Conservation (phyloP, 2,113 vertebrate species). For the Gallinago paraguaiae region DNA sequence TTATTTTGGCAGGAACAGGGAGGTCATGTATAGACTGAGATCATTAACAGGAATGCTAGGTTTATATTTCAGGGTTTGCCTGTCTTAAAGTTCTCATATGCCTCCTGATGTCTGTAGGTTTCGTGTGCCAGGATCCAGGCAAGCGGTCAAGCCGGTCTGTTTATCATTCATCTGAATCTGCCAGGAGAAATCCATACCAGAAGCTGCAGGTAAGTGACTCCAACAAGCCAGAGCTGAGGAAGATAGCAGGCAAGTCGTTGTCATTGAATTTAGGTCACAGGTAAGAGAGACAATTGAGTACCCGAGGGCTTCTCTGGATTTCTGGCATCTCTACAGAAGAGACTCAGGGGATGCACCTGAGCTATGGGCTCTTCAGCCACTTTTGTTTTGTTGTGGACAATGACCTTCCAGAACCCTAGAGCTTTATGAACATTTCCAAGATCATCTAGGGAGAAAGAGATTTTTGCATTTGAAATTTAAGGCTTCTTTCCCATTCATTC, state of each 20-base stretch:
- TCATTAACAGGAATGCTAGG: neutral
- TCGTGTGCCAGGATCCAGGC: conserved; percentile 91
- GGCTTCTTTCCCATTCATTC: neutral
- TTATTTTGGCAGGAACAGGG: neutral
- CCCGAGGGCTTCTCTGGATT: neutral
- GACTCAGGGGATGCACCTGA: neutral
- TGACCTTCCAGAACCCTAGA: neutral
- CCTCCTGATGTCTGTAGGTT: conserved; percentile 74
- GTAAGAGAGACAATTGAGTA: neutral
- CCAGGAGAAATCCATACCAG: conserved; percentile 75
- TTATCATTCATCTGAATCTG: conserved; percentile 75
- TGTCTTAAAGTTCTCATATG: neutral
- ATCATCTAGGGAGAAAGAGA: neutral
- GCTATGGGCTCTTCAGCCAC: neutral
- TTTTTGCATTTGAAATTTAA: neutral
- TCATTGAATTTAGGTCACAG: neutral
- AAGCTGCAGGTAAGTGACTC: conserved; percentile 83
- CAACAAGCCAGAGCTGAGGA: neutral
- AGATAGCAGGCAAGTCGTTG: neutral
- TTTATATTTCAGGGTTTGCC: neutral
- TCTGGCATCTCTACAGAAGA: neutral
- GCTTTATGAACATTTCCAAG: neutral
- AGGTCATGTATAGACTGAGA: neutral
- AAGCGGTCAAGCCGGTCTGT: conserved; percentile 71
- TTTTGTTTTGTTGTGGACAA: neutral